Evolutionary conservation across 1,140 invertebrate genomes (phyloP).

Genomic region (Lordiphosa mommai): DNA sequence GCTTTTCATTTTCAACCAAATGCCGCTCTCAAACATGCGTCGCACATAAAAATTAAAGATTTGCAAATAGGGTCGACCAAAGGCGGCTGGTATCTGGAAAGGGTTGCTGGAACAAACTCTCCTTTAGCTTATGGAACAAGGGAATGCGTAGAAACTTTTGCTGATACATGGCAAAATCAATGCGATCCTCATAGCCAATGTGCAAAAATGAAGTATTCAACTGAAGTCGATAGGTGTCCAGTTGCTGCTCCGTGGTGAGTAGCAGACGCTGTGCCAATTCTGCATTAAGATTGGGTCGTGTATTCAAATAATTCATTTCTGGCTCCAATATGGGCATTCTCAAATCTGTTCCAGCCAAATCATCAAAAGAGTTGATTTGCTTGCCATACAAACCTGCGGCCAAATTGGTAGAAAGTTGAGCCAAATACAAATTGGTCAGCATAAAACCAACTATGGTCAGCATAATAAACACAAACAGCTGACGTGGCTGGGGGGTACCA

Average conservation of each 20-base stretch:
- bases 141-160: conserved; percentile 45
- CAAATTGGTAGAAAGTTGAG: conserved; percentile 39
- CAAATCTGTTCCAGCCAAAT: conserved; percentile 25
- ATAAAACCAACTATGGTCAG: conserved; percentile 38
- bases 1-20: conserved; percentile 44
- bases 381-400: conserved; percentile 44
- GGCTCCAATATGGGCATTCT: conserved; percentile 28
- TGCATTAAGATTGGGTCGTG: conserved; percentile 31
- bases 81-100: conserved; percentile 42
- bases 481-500: conserved; percentile 1
- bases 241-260: conserved; percentile 17
- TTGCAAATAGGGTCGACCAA: conserved; percentile 43
- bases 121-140: conserved; percentile 35
- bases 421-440: conserved; percentile 52
- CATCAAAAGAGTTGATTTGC: conserved; percentile 43
- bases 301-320: conserved; percentile 7
- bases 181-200: conserved; percentile 42
- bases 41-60: conserved; percentile 50
- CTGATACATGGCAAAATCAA: conserved; percentile 53
- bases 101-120: conserved; percentile 47
- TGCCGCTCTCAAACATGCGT: conserved; percentile 51
- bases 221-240: conserved; percentile 29
- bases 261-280: conserved; percentile 28
- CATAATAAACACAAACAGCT: conserved; percentile 24
- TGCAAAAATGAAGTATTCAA: conserved; percentile 48